phyloP scores from a whole-genome alignment of 2,113 vertebrate genomes.

The Scomber scombrus region DNA sequence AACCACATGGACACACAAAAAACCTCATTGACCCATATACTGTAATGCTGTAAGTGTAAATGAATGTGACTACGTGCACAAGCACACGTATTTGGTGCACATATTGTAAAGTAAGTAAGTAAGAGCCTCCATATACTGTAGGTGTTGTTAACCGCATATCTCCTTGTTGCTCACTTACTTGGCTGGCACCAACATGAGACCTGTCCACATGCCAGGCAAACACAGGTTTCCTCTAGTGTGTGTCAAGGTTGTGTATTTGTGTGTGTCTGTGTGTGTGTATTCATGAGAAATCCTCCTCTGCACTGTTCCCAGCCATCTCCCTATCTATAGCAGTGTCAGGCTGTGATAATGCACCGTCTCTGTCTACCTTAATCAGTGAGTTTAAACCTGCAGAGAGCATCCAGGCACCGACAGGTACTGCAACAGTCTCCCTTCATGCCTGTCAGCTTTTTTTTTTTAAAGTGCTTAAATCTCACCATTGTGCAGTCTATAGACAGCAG shows the following conservation, averaged over 20 bases:
- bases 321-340: slow-evolving; percentile 23
- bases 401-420: neutral
- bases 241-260: slow-evolving; percentile 35
- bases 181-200: slow-evolving; percentile 63
- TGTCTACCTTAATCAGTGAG: slow-evolving; percentile 12
- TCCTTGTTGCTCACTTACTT: slow-evolving; percentile 42
- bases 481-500: neutral
- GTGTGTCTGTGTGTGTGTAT: slow-evolving; percentile 31
- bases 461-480: neutral
- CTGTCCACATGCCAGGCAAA: slow-evolving; percentile 65
- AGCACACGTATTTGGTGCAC: neutral
- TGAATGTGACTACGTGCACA: neutral
- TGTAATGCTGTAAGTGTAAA: slow-evolving; percentile 6
- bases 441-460: slow-evolving; percentile 6
- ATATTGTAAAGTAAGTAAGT: neutral
- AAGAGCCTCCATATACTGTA: neutral
- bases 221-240: slow-evolving; percentile 50
- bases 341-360: slow-evolving; percentile 21
- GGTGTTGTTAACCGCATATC: neutral
- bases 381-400: slow-evolving; percentile 2
- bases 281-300: slow-evolving; percentile 60
- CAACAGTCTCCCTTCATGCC: neutral
- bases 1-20: too few species aligned
- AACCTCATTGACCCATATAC: too few species aligned
- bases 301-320: slow-evolving; percentile 55